A percentile compares a stretch with the other conserved stretches of the same genome.
These are phyloP conservation scores for Falco berigora DNA, from an alignment of 2,797 vertebrate genomes.

Conservation along the genomic window DNA sequence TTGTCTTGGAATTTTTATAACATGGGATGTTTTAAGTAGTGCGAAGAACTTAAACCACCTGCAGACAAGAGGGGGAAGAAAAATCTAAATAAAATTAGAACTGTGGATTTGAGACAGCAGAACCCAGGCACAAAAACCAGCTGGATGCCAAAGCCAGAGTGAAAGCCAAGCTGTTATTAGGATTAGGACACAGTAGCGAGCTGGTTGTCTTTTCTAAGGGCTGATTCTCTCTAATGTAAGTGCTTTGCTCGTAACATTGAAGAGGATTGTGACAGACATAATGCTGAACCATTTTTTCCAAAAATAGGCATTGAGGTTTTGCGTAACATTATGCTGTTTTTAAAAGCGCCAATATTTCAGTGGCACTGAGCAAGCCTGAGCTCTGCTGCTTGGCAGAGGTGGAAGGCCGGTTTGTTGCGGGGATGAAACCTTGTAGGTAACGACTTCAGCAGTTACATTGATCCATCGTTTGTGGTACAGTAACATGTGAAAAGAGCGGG, in stretches of 20 bases:
- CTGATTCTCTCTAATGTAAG: neutral
- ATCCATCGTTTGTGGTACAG: neutral
- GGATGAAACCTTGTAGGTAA: neutral
- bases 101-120: neutral
- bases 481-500: neutral
- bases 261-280: neutral
- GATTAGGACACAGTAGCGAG: neutral
- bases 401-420: neutral
- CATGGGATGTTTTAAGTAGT: neutral
- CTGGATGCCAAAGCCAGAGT: neutral
- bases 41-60: neutral
- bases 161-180: neutral
- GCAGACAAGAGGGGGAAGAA: neutral
- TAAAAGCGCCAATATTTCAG: neutral
- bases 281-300: neutral
- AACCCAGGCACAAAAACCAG: neutral
- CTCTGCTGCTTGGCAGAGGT: neutral
- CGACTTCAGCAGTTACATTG: neutral
- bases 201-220: neutral
- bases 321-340: neutral
- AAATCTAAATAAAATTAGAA: neutral
- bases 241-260: neutral
- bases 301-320: neutral
- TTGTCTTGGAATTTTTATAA: constrained; percentile 33
- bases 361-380: neutral